These are phyloP conservation scores for Ailurus styani DNA, from an alignment of 2,113 vertebrate species.

Conservation along the genomic window DNA sequence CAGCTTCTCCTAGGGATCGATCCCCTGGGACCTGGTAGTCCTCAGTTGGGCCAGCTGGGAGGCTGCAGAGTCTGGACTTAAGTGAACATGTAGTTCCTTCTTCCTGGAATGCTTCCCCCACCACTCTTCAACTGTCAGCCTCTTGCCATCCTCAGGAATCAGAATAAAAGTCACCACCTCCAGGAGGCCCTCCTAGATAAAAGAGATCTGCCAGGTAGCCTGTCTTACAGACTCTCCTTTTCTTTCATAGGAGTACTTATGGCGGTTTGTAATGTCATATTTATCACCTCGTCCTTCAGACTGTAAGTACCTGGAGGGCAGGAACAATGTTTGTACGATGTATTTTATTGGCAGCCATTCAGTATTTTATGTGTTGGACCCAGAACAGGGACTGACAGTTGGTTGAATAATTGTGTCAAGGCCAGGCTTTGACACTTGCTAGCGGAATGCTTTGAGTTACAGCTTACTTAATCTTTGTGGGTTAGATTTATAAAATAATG, in stretches of 20 bases:
- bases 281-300: not conserved
- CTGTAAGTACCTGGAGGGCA: too few species aligned
- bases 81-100: not conserved
- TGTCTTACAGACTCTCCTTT: not conserved
- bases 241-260: not conserved
- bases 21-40: not conserved
- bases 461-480: not conserved
- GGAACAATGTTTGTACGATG: not conserved
- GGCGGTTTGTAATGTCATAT: accelerated
- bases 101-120: not conserved
- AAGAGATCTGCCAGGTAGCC: not conserved
- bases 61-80: not conserved
- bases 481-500: not conserved
- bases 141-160: not conserved
- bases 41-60: not conserved
- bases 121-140: not conserved
- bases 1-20: not conserved
- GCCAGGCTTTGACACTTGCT: not conserved
- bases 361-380: not conserved
- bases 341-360: too few species aligned
- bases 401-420: not conserved
- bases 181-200: not conserved
- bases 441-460: not conserved
- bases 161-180: not conserved
- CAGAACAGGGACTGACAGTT: not conserved